Base-by-base conservation (phyloP, 2,797 vertebrate species). In the Sciurus carolinensis region DNA sequence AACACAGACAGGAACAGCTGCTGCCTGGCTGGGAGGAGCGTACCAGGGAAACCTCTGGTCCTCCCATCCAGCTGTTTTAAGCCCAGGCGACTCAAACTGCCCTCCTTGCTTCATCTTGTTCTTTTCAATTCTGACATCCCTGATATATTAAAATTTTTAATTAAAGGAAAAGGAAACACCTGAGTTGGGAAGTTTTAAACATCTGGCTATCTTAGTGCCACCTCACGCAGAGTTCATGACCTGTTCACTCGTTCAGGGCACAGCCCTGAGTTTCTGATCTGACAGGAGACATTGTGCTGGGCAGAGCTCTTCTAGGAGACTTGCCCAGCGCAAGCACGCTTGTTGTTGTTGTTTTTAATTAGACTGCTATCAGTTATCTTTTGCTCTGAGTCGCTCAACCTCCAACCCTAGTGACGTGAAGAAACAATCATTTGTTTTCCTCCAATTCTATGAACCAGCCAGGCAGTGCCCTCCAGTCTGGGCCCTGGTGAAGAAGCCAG, bases 141-240 rank as follows among this genome's bases (percentile, higher is more conserved):
- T 66, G 26, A 90, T 82, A 76, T 7, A 52, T 30, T 76, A 84
- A 72, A 72, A 26, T 36, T 54, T 64, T 91, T 87, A 90, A 87
- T 87, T 71, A 28, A 88, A 81, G 26, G 91, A 64, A 94, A 67
- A 59, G 64, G 17, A 85, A 93, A 64, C 22, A 7, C 59, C 17
- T 69, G 66, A 44, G 36, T 59, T 76, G 84, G 44, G 44, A 5
- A 36, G 24, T 79, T 87, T 85, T 50, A 50, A 42, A 13, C 64
- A 42, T 57, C 28, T 57, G 30, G 28, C 33, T 81, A 24, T 66
- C 91, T 66, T 39, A 33, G 24, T 81, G 59, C 52, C 71, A 5
- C 33, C 8, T 90, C 20, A 28, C 22, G 17, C 18, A 39, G 24
- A 4, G 59, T 20, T 87, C 79, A 42, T 12, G 30, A n/a, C n/a